Evolutionary conservation across 2,797 vertebrate genomes (phyloP), one percentile per base, ranked within the genome.

Genomic region (Parambassis ranga): DNA sequence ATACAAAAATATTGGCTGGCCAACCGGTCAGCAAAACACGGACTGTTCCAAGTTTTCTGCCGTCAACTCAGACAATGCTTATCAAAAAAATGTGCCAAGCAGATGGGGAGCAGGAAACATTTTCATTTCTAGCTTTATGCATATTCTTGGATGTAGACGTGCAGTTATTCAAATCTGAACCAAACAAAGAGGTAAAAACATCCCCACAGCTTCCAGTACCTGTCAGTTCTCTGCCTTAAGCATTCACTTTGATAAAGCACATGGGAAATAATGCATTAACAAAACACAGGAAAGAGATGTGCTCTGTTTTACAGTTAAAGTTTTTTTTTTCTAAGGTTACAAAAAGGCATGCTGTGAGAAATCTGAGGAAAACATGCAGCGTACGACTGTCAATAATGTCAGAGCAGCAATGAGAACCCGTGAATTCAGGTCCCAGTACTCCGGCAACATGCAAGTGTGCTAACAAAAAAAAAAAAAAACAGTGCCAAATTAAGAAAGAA

Each of bases 191-290:
- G 46, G 49, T 62, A 57, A 59, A 79, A 75, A 81, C 53, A 63
- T 36, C 79, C 76, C 61, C 75, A 65, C 32, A 59, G 48, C 71
- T 71, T 73, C 58, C 35, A 50, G 24, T 57, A 72, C 58, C 81
- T 85, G 77, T 71, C 73, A 79, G 28, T 23, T 43, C 37, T 41
- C 47, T 51, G 52, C 73, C 49, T 82, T 44, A 78, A 65, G 65
- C 55, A 65, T 76, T 83, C 68, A 69, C 61, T 85, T 87, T 87
- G 70, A 82, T 77, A 71, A 66, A 65, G 67, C 66, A 71, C 64
- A 72, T 26, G 11, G 61, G 71, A 65, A 76, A 26, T 18, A 13
- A 31, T 58, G 61, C 42, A 70, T 77, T 81, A 66, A 67, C 62
- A 80, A 77, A 87, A 76, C 65, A 79, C 39, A 59, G 38, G 35